Evolutionary conservation across 2,797 vertebrate genomes (phyloP), one percentile per base, ranked within the genome.

Genomic region (Prunella strophiata): DNA sequence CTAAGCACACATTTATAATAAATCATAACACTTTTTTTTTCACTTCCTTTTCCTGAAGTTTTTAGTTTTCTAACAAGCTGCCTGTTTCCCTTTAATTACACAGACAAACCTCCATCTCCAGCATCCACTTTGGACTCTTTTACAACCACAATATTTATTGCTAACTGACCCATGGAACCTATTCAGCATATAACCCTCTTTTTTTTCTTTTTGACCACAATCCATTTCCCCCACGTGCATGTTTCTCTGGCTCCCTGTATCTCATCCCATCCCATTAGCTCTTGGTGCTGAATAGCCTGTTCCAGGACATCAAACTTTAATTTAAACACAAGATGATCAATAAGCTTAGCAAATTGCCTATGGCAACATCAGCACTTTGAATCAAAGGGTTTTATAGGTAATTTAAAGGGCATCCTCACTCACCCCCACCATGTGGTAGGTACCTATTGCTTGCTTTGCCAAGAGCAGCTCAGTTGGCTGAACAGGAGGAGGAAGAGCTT

Each of bases 291-390:
- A 97, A 96, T 95, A 96, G 97, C 95, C 96, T 97, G 97, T 98
- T 98, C 97, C 97, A 97, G 97, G 97, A 97, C 97, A 98, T 98
- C 98, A 98, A 98, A 97, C 97, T 98, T 98, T 98, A 98, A 98
- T 98, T 98, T 97, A 98, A 97, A 97, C 97, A 97, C 96, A 97
- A 98, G 97, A 97, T 97, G 97, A 98, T 98, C 97, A 98, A 98
- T 98, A 98, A 97, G 96, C 97, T 98, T 97, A 96, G 97, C 97
- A 98, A 98, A 97, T 97, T 98, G 97, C 96, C 97, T 96, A 96
- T 97, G 97, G 97, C 97, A 98, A 97, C 97, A 96, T 97, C 97
- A 96, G 96, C 97, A 97, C 79, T 97, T 97, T 96, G 97, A 97
- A 97, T 98, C 97, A 95, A 97, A 96, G 94, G 96, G 91, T 81